phyloP scores from a whole-genome alignment of 2,797 vertebrate species.

The Dendrocincla tyrannina region DNA sequence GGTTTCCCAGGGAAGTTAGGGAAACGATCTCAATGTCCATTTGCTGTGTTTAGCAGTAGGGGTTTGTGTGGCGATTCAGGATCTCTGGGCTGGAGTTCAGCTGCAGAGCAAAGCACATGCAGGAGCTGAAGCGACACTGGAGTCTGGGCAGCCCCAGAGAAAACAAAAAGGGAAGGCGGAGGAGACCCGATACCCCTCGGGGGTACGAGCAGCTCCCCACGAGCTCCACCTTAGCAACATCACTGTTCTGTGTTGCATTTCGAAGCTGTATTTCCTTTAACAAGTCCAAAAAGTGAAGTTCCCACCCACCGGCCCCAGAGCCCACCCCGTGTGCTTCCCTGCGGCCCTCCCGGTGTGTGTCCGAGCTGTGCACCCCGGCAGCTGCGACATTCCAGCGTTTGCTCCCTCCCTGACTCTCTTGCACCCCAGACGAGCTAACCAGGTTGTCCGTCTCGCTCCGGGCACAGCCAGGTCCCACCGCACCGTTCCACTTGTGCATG shows the following conservation, averaged over 20 bases:
- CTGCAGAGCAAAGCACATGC: constrained; percentile 73
- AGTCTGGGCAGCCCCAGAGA: constrained; percentile 57
- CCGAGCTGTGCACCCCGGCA: constrained; percentile 72
- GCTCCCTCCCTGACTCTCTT: constrained; percentile 65
- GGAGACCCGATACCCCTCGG: constrained; percentile 4
- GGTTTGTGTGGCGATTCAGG: constrained; percentile 51
- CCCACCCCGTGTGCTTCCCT: constrained; percentile 58
- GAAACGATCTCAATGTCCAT: constrained; percentile 68
- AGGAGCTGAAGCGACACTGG: constrained; percentile 48
- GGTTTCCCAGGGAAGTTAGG: constrained; percentile 72
- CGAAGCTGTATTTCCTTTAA: constrained; percentile 40
- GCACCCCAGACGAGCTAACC: constrained; percentile 65
- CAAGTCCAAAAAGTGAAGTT: constrained; percentile 41
- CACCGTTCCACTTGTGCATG: constrained; percentile 77
- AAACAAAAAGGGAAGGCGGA: constrained; percentile 46
- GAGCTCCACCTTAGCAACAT: constrained; percentile 9
- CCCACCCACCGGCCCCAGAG: constrained; percentile 9
- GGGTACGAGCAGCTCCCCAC: constrained; percentile 15
- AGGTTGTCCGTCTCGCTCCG: constrained; percentile 51
- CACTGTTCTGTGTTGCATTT: constrained; percentile 55
- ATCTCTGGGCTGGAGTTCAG: constrained; percentile 55
- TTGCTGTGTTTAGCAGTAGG: constrained; percentile 72
- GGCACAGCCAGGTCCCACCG: constrained; percentile 20
- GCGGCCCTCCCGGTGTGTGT: constrained; percentile 25
- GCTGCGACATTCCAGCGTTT: constrained; percentile 79